Evolutionary conservation across 2,888 invertebrate species (phyloP).

Genomic region (Pristionchus entomophagus): DNA sequence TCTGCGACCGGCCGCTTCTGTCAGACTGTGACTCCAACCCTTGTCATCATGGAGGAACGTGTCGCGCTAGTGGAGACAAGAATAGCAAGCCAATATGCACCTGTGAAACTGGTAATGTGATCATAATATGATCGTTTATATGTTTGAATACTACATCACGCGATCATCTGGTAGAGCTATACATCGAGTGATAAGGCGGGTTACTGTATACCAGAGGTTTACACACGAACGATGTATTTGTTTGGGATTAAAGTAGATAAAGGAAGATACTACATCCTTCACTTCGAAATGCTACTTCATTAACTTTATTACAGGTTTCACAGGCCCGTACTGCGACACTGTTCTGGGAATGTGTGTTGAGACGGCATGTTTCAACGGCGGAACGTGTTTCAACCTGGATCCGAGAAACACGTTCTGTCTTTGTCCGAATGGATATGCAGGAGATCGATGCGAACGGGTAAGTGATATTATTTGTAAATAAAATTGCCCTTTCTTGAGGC

Average conservation of each 20-base stretch:
- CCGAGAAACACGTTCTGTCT: not conserved
- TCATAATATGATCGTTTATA: no score
- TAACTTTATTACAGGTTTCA: not conserved
- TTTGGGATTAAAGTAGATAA: no score
- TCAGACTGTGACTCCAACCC: not conserved
- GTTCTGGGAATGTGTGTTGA: not conserved
- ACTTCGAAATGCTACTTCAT: no score
- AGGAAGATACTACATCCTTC: no score
- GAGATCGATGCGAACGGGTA: conserved; percentile 7
- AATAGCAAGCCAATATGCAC: not conserved
- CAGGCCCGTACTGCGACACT: not conserved
- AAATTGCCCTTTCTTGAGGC: no score
- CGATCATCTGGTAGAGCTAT: no score
- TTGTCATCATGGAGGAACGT: not conserved
- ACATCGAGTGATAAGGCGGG: no score
- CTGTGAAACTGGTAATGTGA: no score
- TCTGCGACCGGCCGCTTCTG: not conserved
- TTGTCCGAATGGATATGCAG: not conserved
- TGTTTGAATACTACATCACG: no score
- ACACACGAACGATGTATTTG: no score
- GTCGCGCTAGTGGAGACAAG: not conserved
- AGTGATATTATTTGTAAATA: not conserved
- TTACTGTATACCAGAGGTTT: no score
- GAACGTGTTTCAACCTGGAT: conserved; percentile 9
- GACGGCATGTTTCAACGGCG: not conserved